These are phyloP conservation scores for Hirtodrosophila cameraria DNA, from an alignment of 2,888 invertebrate species.

Conservation along the genomic window DNA sequence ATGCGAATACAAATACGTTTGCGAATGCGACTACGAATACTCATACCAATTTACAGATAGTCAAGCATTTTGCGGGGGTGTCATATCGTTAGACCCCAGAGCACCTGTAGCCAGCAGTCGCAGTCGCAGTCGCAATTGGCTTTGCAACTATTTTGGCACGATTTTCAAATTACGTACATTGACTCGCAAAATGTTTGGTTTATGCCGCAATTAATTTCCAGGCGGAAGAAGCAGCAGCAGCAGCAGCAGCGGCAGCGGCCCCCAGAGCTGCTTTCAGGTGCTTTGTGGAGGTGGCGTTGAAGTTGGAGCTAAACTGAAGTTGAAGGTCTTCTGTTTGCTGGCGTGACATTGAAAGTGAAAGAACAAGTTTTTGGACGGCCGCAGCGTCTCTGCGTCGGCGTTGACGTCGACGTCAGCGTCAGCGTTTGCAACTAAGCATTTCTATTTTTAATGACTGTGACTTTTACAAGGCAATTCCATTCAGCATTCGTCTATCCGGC, in stretches of 20 bases:
- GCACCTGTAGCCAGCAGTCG: conserved; percentile 49
- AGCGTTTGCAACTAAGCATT: conserved; percentile 47
- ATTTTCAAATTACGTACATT: conserved; percentile 79
- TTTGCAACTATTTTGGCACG: conserved; percentile 76
- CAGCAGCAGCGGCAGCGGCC: conserved; percentile 23
- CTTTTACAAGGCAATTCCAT: conserved; percentile 52
- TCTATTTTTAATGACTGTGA: conserved; percentile 69
- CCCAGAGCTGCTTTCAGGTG: conserved; percentile 31
- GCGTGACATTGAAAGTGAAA: conserved; percentile 79
- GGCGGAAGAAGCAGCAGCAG: conserved; percentile 68
- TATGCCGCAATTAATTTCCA: conserved; percentile 79
- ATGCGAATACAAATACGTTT: conserved; percentile 3
- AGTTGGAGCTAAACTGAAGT: conserved; percentile 47
- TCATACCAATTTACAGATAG: conserved; percentile 42
- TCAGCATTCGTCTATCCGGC: conserved; percentile 17
- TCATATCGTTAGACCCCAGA: conserved; percentile 59
- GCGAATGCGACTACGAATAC: conserved; percentile 34
- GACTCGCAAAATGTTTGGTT: conserved; percentile 78
- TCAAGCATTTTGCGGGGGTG: conserved; percentile 63
- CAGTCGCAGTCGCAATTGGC: conserved; percentile 53
- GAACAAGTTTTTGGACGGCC: conserved; percentile 64
- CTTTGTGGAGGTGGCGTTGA: conserved; percentile 19
- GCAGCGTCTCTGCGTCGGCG: too few species aligned
- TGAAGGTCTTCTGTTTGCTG: conserved; percentile 72
- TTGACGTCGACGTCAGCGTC: too few species aligned